These are phyloP conservation scores for Spheniscus humboldti DNA, from an alignment of 2,797 vertebrate species.

Conservation along the genomic window DNA sequence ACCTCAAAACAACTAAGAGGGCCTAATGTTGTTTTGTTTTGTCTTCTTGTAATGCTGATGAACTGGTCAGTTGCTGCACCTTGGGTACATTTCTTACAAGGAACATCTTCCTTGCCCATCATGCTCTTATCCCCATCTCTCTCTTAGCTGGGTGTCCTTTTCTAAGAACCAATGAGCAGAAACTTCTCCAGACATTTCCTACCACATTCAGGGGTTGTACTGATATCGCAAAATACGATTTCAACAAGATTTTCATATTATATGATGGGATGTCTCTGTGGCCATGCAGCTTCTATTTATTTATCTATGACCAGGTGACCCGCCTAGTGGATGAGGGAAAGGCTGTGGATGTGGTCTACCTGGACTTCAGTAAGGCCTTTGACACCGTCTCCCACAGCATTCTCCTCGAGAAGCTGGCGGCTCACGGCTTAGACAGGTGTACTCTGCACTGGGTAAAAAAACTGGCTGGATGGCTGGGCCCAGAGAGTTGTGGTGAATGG, in stretches of 20 bases:
- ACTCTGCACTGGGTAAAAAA: too few relatives aligned
- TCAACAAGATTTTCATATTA: neutral
- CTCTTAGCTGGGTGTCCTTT: neutral
- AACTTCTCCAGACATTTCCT: neutral
- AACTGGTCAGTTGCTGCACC: neutral
- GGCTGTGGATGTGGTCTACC: too few relatives aligned
- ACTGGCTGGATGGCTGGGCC: too few relatives aligned
- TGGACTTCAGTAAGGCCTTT: too few relatives aligned
- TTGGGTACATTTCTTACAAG: neutral
- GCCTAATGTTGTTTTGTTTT: neutral
- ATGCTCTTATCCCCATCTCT: neutral
- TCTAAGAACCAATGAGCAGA: neutral
- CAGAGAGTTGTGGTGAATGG: too few relatives aligned
- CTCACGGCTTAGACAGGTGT: too few relatives aligned
- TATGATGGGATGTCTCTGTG: neutral
- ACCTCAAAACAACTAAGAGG: neutral
- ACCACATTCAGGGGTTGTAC: neutral
- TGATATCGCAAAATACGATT: neutral
- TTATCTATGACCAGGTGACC: too few relatives aligned
- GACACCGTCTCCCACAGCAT: too few relatives aligned
- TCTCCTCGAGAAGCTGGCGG: too few relatives aligned
- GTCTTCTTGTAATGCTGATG: neutral
- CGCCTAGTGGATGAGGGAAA: too few relatives aligned
- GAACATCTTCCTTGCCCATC: neutral
- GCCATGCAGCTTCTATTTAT: neutral